Base-by-base conservation (phyloP, 2,113 vertebrate genomes). In the Xenotilapia longispinis region DNA sequence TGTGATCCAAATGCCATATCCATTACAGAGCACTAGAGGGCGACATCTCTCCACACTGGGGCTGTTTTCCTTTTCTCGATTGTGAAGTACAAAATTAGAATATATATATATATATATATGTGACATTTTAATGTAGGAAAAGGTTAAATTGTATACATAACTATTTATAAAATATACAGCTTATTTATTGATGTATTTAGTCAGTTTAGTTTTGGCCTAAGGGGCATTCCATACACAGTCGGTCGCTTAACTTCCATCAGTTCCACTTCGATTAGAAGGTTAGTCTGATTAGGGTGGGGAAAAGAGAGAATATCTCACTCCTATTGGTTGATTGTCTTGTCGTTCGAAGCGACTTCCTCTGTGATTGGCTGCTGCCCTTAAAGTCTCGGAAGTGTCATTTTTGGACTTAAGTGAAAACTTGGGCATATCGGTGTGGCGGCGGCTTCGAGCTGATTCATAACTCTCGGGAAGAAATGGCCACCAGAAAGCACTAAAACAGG, bases 331-430 rank as follows among this genome's bases (percentile, higher is more conserved):
- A 4, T 2, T 3, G 3, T 0, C 3, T 1, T 36, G 90, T 91
- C 92, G 1, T 4, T 94, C 91, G 14, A 21, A 12, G 1, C 0
- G 0, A 19, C 47, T 47, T 83, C 0, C 26, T 6, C 49, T 83
- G 26, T 91, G 89, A 96, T 95, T 95, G 94, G 94, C 58, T 87
- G 31, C 1, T 5, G 8, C 1, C 4, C 40, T 51, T 28, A n/a
- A 84, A 88, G n/a, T 17, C 84, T 90, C 82, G 87, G 90, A 93
- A 94, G 89, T 93, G 92, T 94, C 87, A 88, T 94, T 92, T 94
- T 87, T 91, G 84, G 91, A 93, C 78, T 92, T 83, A 38, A 57
- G 90, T 28, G 45, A 40, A 83, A 94, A 93, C 89, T 94, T 90
- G 9, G 55, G 55, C 33, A 45, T n/a, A 80, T 84, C 82, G 47